Percentiles rank a stretch among this genome's conserved stretches.
Conservation (phyloP, 2,797 vertebrate genomes). For the Setipinna tenuifilis region DNA sequence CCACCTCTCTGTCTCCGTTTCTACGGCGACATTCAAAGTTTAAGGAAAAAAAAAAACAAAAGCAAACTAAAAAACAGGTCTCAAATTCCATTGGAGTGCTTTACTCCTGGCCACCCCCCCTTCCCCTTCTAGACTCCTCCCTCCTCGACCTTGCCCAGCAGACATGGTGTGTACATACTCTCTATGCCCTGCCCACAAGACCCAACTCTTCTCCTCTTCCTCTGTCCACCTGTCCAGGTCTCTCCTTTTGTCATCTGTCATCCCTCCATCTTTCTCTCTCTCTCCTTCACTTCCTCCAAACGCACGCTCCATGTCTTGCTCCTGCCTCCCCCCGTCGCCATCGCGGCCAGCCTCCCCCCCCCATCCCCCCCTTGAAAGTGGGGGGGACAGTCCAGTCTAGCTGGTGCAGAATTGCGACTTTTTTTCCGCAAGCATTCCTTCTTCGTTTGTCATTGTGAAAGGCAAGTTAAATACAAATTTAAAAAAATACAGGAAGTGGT, state of each 20-base stretch:
- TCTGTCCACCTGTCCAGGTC: constrained; percentile 34
- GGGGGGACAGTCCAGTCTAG: constrained; percentile 38
- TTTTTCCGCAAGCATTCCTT: constrained; percentile 33
- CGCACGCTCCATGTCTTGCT: constrained; percentile 67
- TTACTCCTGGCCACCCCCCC: constrained; percentile 94
- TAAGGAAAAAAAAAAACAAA: constrained; percentile 76
- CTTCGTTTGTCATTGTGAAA: constrained; percentile 41
- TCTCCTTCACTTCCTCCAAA: neutral
- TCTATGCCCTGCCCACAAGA: constrained; percentile 81
- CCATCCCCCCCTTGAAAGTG: constrained; percentile 36
- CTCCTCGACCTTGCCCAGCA: constrained; percentile 64
- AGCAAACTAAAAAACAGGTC: constrained; percentile 78
- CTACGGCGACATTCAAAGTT: constrained; percentile 93
- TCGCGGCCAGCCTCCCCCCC: constrained; percentile 60
- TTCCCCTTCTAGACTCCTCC: constrained; percentile 45
- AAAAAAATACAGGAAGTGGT: neutral
- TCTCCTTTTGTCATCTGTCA: constrained; percentile 27
- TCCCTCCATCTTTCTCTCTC: constrained; percentile 25
- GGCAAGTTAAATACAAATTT: neutral
- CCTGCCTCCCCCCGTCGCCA: constrained; percentile 41
- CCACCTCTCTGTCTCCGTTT: constrained; percentile 91
- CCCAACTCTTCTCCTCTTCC: constrained; percentile 76
- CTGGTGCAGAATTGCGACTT: neutral
- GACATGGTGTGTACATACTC: constrained; percentile 89
- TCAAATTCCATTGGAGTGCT: constrained; percentile 99